Evolutionary conservation across 2,888 invertebrate species (phyloP).

Genomic region (Disparrhopalites patrizii): DNA sequence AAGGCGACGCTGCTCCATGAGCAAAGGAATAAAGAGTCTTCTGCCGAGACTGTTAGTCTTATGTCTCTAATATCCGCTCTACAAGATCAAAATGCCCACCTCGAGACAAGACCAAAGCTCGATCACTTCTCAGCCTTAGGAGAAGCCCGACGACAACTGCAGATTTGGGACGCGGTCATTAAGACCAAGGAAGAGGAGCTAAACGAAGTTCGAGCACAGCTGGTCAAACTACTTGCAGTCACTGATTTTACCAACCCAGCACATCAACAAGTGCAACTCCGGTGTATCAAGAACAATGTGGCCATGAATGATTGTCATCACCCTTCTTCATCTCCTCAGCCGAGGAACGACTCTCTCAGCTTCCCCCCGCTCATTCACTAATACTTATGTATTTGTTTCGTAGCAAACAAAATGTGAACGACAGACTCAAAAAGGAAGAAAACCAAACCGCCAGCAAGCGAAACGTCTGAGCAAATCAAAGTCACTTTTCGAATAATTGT

Average conservation of each 20-base stretch:
- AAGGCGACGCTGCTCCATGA: slow-evolving; percentile 48
- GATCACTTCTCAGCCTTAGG: slow-evolving; percentile 96
- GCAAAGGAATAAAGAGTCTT: slow-evolving; percentile 47
- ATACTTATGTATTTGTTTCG: neutral
- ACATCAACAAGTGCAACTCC: slow-evolving; percentile 27
- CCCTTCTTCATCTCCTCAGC: slow-evolving; percentile 27
- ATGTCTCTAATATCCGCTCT: slow-evolving; percentile 74
- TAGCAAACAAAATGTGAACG: neutral
- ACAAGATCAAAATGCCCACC: slow-evolving; percentile 85
- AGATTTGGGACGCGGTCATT: slow-evolving; percentile 56
- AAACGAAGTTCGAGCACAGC: slow-evolving; percentile 80
- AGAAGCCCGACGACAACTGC: slow-evolving; percentile 82
- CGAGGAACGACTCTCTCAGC: slow-evolving; percentile 42
- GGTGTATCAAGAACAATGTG: slow-evolving; percentile 34
- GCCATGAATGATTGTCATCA: slow-evolving; percentile 27
- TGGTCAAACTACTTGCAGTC: slow-evolving; percentile 89
- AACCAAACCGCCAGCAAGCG: neutral
- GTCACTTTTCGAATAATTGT: too few species aligned
- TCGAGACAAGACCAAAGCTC: slow-evolving; percentile 95
- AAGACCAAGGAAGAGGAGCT: slow-evolving; percentile 85
- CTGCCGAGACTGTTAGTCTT: slow-evolving; percentile 65
- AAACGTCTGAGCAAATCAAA: too few species aligned
- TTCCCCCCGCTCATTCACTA: slow-evolving; percentile 44
- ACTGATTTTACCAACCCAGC: slow-evolving; percentile 45
- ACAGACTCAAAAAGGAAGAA: neutral